phyloP scores from a whole-genome alignment of 2,888 invertebrate genomes.

The Cristatella mucedo region DNA sequence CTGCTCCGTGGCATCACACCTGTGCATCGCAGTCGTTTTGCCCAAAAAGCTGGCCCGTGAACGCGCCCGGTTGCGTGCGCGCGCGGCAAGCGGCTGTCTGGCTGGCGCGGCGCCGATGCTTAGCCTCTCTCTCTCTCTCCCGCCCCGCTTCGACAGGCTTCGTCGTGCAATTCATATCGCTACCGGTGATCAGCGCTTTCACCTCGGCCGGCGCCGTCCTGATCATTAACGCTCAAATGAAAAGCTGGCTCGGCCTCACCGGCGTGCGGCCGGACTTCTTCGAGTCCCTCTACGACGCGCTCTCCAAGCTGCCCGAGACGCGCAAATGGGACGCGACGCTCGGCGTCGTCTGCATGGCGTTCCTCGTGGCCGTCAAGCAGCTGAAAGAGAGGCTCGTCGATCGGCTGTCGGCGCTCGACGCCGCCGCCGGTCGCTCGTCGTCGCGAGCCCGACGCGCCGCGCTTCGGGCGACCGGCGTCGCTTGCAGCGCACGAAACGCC shows the following conservation, averaged over 20 bases:
- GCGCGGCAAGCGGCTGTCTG: too few relatives aligned
- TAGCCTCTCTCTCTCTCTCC: too few relatives aligned
- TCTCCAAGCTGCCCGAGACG: constrained; percentile 22
- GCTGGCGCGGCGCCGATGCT: too few relatives aligned
- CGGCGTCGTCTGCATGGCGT: constrained; percentile 55
- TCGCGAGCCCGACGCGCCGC: too few relatives aligned
- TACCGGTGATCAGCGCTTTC: constrained; percentile 37
- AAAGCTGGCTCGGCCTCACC: constrained; percentile 23
- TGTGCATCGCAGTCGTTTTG: too few relatives aligned
- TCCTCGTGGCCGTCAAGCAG: constrained; percentile 45
- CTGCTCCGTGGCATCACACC: too few relatives aligned
- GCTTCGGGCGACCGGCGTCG: too few relatives aligned
- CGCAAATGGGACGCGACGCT: constrained; percentile 52
- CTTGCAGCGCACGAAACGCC: too few relatives aligned
- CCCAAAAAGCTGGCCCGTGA: too few relatives aligned
- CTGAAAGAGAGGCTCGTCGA: constrained; percentile 6
- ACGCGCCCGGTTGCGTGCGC: too few relatives aligned
- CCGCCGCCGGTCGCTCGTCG: too few relatives aligned
- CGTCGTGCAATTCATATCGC: constrained; percentile 35
- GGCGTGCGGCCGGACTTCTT: constrained; percentile 23
- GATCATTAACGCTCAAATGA: constrained; percentile 32
- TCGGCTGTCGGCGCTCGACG: too few relatives aligned
- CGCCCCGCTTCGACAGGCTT: constrained; percentile 28
- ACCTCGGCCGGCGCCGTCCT: constrained; percentile 38
- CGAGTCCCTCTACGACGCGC: constrained; percentile 23